Conservation (phyloP, 1,140 invertebrate genomes). For the Scaptodrosophila lebanonensis region DNA sequence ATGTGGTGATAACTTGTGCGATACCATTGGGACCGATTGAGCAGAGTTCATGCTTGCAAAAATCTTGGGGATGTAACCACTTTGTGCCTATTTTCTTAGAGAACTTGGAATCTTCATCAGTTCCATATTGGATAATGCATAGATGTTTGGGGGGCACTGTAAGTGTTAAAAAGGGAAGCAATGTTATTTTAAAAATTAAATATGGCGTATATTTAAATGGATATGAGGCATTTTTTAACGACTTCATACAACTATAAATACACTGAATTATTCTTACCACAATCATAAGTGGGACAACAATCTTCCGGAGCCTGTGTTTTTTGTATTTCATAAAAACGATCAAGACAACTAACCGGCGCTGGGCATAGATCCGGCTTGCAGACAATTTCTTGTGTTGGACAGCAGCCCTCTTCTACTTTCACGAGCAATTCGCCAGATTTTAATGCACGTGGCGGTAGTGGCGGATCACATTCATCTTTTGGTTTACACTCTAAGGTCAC, state of each 20-base stretch:
- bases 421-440: slow-evolving; percentile 81
- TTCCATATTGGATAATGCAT: slow-evolving; percentile 80
- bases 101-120: slow-evolving; percentile 78
- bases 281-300: slow-evolving; percentile 83
- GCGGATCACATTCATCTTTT: slow-evolving; percentile 81
- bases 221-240: background rate
- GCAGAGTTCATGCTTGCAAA: slow-evolving; percentile 82
- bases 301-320: slow-evolving; percentile 76
- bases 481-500: slow-evolving; percentile 83
- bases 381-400: slow-evolving; percentile 80
- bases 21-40: slow-evolving; percentile 77
- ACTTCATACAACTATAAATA: too few species aligned
- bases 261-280: too few species aligned
- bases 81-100: slow-evolving; percentile 78
- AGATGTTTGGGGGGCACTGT: slow-evolving; percentile 83
- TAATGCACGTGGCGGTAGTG: slow-evolving; percentile 77
- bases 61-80: slow-evolving; percentile 77
- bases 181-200: background rate
- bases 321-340: slow-evolving; percentile 79
- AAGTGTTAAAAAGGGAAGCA: background rate
- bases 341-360: slow-evolving; percentile 79
- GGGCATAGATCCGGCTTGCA: slow-evolving; percentile 82
- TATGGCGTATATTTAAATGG: too few species aligned
- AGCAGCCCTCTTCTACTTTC: slow-evolving; percentile 83
- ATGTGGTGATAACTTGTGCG: slow-evolving; percentile 78